Evolutionary conservation across 1,140 invertebrate genomes (phyloP), one percentile per base, ranked within the genome.

Genomic region (Tenebrio molitor): DNA sequence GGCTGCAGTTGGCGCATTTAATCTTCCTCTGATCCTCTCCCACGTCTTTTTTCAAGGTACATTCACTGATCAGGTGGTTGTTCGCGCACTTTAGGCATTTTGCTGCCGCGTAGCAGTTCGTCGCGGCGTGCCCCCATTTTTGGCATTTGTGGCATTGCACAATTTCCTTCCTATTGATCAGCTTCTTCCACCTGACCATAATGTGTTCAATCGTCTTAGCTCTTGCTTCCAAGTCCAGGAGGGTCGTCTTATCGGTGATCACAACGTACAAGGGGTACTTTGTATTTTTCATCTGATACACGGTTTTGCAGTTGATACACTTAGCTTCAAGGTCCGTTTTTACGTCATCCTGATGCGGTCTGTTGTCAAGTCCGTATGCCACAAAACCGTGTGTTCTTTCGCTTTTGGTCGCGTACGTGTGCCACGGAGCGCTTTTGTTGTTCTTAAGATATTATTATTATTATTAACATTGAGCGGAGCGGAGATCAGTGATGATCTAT

Each of bases 131-230:
- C n/a, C 79, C 78, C 76, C 75, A 82, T 5, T 75, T 50, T 75
- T 83, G 81, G 16, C 79, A 82, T 1, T 69, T 75, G 15, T 79
- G 76, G 41, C 76, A 81, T 62, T 81, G 77, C 3, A 75, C 76
- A 0, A 77, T 42, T 73, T 65, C 68, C 23, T 63, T 74, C 53
- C 74, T 79, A 3, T 72, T 77, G 0, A 39, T 53, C 12, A 78
- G 78, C 1, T 46, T 50, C 62, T 81, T 75, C 77, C 77, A 81
- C 0, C 21, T 41, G 0, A 80, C 58, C 66, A 66, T 76, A 0
- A 72, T 76, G 19, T 76, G 34, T 14, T 29, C 29, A 1, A 69
- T 17, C 17, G 23, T n/a, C 25, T 17, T 53, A 5, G 53, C 36
- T 58, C 58, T 69, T 36, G 1, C 1, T 33, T 12, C 12, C 12